Evolutionary conservation across 1,140 invertebrate species (phyloP).

Genomic region (Pissodes strobi): DNA sequence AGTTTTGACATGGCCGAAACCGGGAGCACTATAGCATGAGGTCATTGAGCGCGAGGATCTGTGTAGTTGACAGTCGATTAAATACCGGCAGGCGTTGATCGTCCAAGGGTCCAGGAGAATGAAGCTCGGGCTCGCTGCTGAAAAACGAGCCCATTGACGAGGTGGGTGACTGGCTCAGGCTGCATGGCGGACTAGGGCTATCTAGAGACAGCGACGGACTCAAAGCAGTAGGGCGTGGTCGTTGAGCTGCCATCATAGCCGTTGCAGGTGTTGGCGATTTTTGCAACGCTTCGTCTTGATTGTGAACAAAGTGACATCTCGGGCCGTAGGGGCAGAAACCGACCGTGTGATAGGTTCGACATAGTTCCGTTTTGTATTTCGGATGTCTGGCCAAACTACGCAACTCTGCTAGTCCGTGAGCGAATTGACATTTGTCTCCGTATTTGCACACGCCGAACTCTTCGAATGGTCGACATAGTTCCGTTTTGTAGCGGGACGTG

Average conservation of each 20-base stretch:
- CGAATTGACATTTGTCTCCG: constrained; percentile 99
- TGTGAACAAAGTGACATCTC: constrained; percentile 98
- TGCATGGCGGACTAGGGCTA: constrained; percentile 53
- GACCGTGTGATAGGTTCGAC: constrained; percentile 93
- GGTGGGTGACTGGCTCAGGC: constrained; percentile 67
- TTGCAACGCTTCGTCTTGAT: constrained; percentile 81
- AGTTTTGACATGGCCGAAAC: constrained; percentile 18
- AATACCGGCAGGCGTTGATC: constrained; percentile 58
- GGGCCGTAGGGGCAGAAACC: constrained; percentile 98
- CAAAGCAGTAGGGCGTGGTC: constrained; percentile 49
- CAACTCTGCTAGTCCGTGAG: constrained; percentile 91
- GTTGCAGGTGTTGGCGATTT: constrained; percentile 19
- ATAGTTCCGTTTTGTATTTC: constrained; percentile 99
- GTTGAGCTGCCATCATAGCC: constrained; percentile 12
- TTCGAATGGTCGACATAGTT: constrained; percentile 93
- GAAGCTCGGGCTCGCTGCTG: constrained; percentile 62
- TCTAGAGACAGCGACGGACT: constrained; percentile 53
- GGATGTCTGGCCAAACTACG: constrained; percentile 92
- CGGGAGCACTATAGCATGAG: constrained; percentile 44
- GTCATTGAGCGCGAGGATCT: constrained; percentile 47
- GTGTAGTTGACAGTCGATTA: constrained; percentile 55
- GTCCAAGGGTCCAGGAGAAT: constrained; percentile 48
- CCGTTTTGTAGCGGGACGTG: constrained; percentile 95
- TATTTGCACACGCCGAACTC: constrained; percentile 96
- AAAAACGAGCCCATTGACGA: constrained; percentile 73